Evolutionary conservation across 2,888 invertebrate genomes (phyloP), one percentile per base, ranked within the genome.

Genomic region (Omphaloscelis lunosa): DNA sequence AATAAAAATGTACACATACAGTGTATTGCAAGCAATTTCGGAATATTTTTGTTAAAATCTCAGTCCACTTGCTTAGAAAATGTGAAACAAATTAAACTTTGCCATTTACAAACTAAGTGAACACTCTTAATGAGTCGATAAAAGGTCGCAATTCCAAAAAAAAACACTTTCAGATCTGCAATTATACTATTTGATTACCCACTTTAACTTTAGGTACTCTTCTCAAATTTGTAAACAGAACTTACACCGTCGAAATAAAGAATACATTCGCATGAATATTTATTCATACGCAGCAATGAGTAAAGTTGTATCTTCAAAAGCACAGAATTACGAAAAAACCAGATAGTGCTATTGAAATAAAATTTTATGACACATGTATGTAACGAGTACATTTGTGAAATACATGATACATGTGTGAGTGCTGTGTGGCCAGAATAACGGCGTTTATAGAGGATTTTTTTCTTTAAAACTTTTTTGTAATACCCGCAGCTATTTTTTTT

Each of bases 241-340:
- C 65, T 51, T 66, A 78, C 0, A 0, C 0, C 12, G 1, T 6
- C 1, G 58, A 0, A 53, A 62, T 82, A 82, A 59, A 69, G 58
- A 27, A 5, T n/a, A 66, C 0, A 74, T 51, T 80, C 2, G 61
- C 15, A 12, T 63, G 39, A 3, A 23, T 51, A 3, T 68, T 45
- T 39, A 0, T 69, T 45, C 12, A 5, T 2, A 20, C 20, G 6
- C 27, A 5, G 72, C 12, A 59, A 58, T 56, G 3, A 12, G 39
- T 62, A 70, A 63, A 65, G 12, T 77, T 29, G 63, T 51, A 29
- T 61, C n/a, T 39, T 72, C 58, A 83, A 76, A 77, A 77, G 29
- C 70, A 78, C 73, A 81, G 81, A 81, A 75, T 84, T 84, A 86
- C 81, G 73, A 83, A 86, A 86, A 86, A 73, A 58, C 45, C 69